Percentiles rank a stretch among this genome's conserved stretches.
phyloP scores from a whole-genome alignment of 2,888 invertebrate genomes.

The Bombylius major region DNA sequence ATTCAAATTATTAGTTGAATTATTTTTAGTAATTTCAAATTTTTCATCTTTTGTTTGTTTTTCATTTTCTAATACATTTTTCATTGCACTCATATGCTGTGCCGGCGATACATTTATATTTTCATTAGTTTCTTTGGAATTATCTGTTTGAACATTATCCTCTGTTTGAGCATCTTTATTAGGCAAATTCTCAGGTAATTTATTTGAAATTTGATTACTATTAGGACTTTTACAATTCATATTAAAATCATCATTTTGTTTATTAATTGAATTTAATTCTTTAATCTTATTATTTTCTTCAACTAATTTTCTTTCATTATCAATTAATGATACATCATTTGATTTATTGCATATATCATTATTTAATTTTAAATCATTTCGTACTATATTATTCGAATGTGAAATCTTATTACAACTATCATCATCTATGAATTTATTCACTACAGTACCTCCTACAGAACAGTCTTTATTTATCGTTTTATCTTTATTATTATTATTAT shows the following conservation, averaged over 20 bases:
- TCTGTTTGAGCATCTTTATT: background rate
- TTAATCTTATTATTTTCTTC: background rate
- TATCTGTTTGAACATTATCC: background rate
- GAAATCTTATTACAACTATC: too few species aligned
- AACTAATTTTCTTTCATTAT: background rate
- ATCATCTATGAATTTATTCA: background rate
- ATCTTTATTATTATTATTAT: too few species aligned
- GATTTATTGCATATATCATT: background rate
- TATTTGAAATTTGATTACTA: background rate
- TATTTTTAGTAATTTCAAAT: too few species aligned
- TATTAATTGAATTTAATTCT: background rate
- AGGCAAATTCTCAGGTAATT: background rate
- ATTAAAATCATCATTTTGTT: background rate
- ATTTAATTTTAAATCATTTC: background rate
- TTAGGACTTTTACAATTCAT: background rate
- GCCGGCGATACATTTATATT: too few species aligned
- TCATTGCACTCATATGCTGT: too few species aligned
- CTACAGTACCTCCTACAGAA: background rate
- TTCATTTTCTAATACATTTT: too few species aligned
- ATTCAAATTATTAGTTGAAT: too few species aligned
- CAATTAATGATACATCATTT: background rate
- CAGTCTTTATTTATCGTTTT: background rate
- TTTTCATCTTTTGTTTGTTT: too few species aligned
- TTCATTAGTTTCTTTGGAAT: background rate
- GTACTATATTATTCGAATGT: background rate